Evolutionary conservation across 2,888 invertebrate species (phyloP).

Genomic region (Ormyrus thymus): DNA sequence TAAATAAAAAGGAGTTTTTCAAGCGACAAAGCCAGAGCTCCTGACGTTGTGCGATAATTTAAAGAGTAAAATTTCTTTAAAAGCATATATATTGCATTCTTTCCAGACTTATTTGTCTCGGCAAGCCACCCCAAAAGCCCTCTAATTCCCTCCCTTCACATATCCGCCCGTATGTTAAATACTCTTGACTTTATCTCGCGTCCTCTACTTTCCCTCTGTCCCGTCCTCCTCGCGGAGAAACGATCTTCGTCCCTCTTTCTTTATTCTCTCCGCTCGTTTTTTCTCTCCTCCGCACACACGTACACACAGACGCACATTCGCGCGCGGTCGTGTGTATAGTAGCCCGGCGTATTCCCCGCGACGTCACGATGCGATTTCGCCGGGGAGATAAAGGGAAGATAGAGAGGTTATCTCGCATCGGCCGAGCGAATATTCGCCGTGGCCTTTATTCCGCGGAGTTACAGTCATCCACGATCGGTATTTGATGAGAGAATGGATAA

Average conservation of each 20-base stretch:
- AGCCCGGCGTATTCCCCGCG: constrained; percentile 12
- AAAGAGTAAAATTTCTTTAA: too few relatives aligned
- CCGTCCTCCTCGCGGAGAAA: constrained; percentile 2
- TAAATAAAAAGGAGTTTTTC: too few relatives aligned
- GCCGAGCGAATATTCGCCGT: constrained; percentile 49
- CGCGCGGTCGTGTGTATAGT: background rate
- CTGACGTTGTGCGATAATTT: too few relatives aligned
- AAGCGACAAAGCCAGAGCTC: too few relatives aligned
- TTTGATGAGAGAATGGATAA: constrained; percentile 56
- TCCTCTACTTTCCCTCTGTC: background rate
- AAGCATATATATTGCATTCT: background rate
- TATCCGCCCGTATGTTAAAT: constrained; percentile 37
- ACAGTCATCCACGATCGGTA: constrained; percentile 56
- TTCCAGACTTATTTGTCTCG: constrained; percentile 1
- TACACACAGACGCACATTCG: background rate
- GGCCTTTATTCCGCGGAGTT: constrained; percentile 49
- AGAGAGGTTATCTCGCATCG: constrained; percentile 58
- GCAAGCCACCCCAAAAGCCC: background rate
- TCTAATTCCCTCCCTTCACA: constrained; percentile 9
- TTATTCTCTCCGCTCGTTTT: constrained; percentile 4
- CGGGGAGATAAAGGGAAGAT: constrained; percentile 51
- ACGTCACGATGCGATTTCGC: constrained; percentile 54
- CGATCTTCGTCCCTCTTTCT: constrained; percentile 18
- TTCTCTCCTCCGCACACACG: background rate
- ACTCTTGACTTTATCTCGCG: constrained; percentile 44